phyloP scores from a whole-genome alignment of 1,140 invertebrate species.

The Pseudomyrmex concolor region DNA sequence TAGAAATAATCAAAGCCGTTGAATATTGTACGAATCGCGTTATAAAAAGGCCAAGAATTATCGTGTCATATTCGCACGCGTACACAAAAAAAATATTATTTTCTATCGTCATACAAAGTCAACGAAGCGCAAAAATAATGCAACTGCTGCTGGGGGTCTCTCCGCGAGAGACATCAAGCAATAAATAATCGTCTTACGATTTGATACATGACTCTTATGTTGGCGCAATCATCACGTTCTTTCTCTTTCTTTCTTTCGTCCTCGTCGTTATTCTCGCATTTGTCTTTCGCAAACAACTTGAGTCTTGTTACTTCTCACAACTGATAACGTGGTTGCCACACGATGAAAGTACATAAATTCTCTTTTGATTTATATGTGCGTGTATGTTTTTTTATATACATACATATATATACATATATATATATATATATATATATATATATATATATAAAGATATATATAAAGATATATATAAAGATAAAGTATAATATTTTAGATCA shows the following conservation, averaged over 20 bases:
- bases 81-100: conserved; percentile 54
- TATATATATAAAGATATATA: too few species aligned
- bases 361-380: too few species aligned
- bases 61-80: neutral
- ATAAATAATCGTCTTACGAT: conserved; percentile 61
- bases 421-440: too few species aligned
- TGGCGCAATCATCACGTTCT: conserved; percentile 38
- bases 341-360: neutral
- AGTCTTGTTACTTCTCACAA: conserved; percentile 11
- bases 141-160: conserved; percentile 74
- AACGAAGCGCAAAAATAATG: conserved; percentile 56
- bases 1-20: neutral
- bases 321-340: conserved; percentile 56
- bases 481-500: too few species aligned
- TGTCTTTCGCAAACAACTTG: conserved; percentile 35
- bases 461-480: too few species aligned
- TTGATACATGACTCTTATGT: conserved; percentile 1
- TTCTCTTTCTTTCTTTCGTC: neutral
- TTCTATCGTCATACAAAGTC: conserved; percentile 59
- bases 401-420: too few species aligned
- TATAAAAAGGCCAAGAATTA: conserved; percentile 12
- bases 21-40: neutral
- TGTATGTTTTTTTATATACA: neutral
- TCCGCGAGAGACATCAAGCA: conserved; percentile 32
- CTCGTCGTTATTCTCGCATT: neutral